A percentile compares a stretch with the other conserved stretches of the same genome.
phyloP scores from a whole-genome alignment of 2,888 invertebrate genomes.

The Agrilus cyanescens region DNA sequence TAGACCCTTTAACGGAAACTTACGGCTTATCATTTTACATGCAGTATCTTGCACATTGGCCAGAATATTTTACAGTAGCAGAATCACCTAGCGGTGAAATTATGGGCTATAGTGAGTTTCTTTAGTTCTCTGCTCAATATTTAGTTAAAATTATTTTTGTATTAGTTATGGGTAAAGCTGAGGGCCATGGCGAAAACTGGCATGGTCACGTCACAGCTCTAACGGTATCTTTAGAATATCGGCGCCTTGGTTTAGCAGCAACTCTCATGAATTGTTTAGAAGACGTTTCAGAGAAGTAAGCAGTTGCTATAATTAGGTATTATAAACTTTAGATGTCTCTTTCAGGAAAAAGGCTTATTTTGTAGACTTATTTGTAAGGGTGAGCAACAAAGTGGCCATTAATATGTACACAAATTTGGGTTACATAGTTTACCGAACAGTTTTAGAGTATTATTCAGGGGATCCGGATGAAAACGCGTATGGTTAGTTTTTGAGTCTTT shows the following conservation, averaged over 20 bases:
- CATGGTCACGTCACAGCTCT: conserved; percentile 99
- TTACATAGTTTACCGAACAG: conserved; percentile 91
- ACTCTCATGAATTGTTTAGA: conserved; percentile 90
- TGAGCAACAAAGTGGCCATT: conserved; percentile 94
- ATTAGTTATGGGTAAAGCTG: conserved; percentile 97
- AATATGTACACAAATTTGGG: conserved; percentile 95
- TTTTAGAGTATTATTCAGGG: conserved; percentile 95
- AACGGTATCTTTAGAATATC: conserved; percentile 89
- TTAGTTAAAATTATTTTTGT: not conserved
- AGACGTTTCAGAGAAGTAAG: conserved; percentile 86
- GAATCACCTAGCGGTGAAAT: conserved; percentile 93
- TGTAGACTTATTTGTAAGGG: conserved; percentile 95
- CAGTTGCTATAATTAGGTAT: not conserved
- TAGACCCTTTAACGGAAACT: conserved; percentile 96
- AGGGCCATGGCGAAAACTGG: conserved; percentile 92
- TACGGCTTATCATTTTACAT: conserved; percentile 93
- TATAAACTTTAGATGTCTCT: conserved; percentile 18
- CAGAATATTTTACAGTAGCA: conserved; percentile 95
- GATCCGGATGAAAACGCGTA: conserved; percentile 98
- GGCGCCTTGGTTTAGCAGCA: conserved; percentile 84
- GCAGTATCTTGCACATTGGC: conserved; percentile 96
- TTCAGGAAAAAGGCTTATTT: conserved; percentile 90
- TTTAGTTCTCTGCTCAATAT: no score
- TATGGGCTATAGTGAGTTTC: conserved; percentile 92
- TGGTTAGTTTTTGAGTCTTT: conserved; percentile 46